These are phyloP conservation scores for Alloscopus bannaensis DNA, from an alignment of 2,888 invertebrate species.

Conservation along the genomic window DNA sequence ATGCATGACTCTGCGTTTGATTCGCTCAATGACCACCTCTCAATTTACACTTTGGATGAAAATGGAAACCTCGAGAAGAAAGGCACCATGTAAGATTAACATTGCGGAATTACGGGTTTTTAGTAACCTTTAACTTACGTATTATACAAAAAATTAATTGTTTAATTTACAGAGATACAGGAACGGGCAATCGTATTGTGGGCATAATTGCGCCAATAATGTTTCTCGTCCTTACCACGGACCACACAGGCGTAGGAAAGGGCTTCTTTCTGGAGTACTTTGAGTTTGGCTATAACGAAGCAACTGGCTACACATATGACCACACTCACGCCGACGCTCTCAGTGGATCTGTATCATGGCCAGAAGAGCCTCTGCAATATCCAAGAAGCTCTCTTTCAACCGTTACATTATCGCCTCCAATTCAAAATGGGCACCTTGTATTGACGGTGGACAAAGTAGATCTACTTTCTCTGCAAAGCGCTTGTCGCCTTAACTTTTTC, in stretches of 20 bases:
- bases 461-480: slow-evolving; percentile 26
- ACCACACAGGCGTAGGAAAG: slow-evolving; percentile 42
- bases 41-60: slow-evolving; percentile 27
- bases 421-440: neutral
- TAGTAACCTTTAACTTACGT: slow-evolving; percentile 2
- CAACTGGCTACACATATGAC: slow-evolving; percentile 32
- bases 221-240: slow-evolving; percentile 44
- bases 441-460: slow-evolving; percentile 41
- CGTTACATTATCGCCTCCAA: slow-evolving; percentile 2
- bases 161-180: slow-evolving; percentile 20
- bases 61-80: slow-evolving; percentile 26
- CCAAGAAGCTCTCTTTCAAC: slow-evolving; percentile 30
- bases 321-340: slow-evolving; percentile 11
- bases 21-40: slow-evolving; percentile 39
- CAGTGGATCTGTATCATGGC: slow-evolving; percentile 36
- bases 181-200: slow-evolving; percentile 26
- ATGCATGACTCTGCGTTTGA: slow-evolving; percentile 35
- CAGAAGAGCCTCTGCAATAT: slow-evolving; percentile 26
- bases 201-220: slow-evolving; percentile 49
- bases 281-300: slow-evolving; percentile 54
- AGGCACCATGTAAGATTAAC: slow-evolving; percentile 44
- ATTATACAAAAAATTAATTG: neutral
- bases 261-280: slow-evolving; percentile 59
- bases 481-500: slow-evolving; percentile 50
- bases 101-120: neutral